Conservation (phyloP, 2,113 vertebrate genomes). For the Periophthalmodon schlosseri region DNA sequence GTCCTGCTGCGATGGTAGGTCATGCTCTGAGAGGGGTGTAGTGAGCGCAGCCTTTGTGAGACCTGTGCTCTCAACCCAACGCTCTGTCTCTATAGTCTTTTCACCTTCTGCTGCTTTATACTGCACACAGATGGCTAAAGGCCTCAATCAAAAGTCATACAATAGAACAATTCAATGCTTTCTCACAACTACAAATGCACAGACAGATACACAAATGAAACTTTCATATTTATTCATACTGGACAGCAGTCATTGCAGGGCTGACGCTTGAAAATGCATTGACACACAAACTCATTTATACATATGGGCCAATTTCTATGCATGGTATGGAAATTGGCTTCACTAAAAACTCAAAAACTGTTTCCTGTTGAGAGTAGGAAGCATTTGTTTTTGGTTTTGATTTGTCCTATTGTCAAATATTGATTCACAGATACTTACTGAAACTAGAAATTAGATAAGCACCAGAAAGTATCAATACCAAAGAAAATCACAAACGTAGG, state of each 20-base stretch:
- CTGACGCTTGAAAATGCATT: neutral
- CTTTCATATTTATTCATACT: neutral
- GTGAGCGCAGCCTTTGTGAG: constrained; percentile 64
- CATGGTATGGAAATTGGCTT: too few relatives aligned
- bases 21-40: constrained; percentile 62
- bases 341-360: too few relatives aligned
- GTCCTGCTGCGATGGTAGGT: constrained; percentile 66
- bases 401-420: too few relatives aligned
- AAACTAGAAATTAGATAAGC: too few relatives aligned
- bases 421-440: too few relatives aligned
- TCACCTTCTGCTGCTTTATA: constrained; percentile 34
- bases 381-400: too few relatives aligned
- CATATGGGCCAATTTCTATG: neutral
- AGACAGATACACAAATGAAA: neutral
- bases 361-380: too few relatives aligned
- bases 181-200: neutral
- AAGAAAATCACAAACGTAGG: too few relatives aligned
- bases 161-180: neutral
- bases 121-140: neutral
- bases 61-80: constrained; percentile 37
- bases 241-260: neutral
- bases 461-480: too few relatives aligned
- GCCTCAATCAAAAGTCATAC: neutral
- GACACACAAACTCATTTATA: neutral
- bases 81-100: constrained; percentile 49